phyloP scores from a whole-genome alignment of 2,113 vertebrate species.

The Mus spicilegus region DNA sequence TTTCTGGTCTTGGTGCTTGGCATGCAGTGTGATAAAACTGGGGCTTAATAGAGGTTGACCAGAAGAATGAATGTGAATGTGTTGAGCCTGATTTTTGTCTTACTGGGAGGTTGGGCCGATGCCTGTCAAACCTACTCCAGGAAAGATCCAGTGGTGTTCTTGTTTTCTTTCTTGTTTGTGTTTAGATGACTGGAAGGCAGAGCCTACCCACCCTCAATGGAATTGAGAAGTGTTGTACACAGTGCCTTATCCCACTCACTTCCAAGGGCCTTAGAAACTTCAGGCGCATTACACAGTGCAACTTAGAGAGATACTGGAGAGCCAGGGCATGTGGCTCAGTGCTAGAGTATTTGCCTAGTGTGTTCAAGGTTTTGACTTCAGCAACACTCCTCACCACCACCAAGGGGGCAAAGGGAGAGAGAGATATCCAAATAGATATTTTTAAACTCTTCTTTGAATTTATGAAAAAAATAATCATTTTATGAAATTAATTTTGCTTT shows the following conservation, averaged over 20 bases:
- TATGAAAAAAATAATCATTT: conserved; percentile 12
- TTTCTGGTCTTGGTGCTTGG: neutral
- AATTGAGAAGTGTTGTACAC: neutral
- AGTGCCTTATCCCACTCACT: neutral
- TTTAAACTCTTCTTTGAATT: conserved; percentile 40
- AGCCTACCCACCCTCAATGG: neutral
- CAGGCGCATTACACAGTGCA: neutral
- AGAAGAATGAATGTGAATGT: neutral
- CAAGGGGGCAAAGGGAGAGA: neutral
- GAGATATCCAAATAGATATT: neutral
- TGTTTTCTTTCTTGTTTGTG: neutral
- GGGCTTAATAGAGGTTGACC: neutral
- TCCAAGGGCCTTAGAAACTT: neutral
- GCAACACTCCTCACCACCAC: neutral
- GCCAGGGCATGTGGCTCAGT: neutral
- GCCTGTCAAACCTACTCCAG: neutral
- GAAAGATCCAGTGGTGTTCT: neutral
- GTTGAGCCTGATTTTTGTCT: neutral
- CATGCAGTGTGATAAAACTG: neutral
- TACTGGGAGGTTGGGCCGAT: neutral
- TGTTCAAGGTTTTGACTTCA: neutral
- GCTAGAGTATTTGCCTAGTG: neutral
- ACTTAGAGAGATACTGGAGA: neutral
- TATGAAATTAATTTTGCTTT: conserved; percentile 37
- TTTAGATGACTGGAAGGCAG: neutral